Base-by-base conservation (phyloP, 2,797 vertebrate species). In the Saxicola maurus region DNA sequence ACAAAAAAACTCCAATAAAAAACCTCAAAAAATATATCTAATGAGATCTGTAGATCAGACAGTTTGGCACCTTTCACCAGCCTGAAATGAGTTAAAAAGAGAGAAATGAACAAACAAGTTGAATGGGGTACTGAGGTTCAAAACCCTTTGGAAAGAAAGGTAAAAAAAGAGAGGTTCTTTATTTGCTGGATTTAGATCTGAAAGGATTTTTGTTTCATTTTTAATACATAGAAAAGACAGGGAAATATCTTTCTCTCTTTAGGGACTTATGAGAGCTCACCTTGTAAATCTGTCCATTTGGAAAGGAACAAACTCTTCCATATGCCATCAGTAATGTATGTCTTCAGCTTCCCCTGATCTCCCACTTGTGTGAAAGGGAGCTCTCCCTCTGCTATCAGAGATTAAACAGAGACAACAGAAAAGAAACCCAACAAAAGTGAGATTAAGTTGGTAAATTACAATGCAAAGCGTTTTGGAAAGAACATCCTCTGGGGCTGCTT, bases 151-250 rank as follows among this genome's bases (percentile, higher is more conserved):
- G 27, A 73, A 87, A 77, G 43, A 82, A 85, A 75, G 11, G 37
- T 28, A 9, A 1, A 43, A 42, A 62, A 40, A 17, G 7, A 59
- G 17, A 42, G 6, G 12, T 86, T 69, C 31, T 64, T 86, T 88
- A 72, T 81, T 89, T 61, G 18, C 77, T 87, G 83, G 80, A 64
- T 92, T 91, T 94, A 82, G 67, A 88, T 92, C 80, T 88, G 81
- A 84, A 93, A 87, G 55, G 28, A n/a, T 51, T 92, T 86, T 87
- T 87, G 37, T 66, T 87, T 81, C 3, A 0, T 69, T 92, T 68
- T 80, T 92, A 91, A 60, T 75, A 69, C 37, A n/a, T 20, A 84
- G 42, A 86, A 73, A 87, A 92, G 60, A 71, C 3, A 19, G 24
- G 38, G 64, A 82, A 92, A 81, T 11, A 7, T 91, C 67, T 57